Evolutionary conservation across 2,113 vertebrate species (phyloP).

Genomic region (Colius striatus): DNA sequence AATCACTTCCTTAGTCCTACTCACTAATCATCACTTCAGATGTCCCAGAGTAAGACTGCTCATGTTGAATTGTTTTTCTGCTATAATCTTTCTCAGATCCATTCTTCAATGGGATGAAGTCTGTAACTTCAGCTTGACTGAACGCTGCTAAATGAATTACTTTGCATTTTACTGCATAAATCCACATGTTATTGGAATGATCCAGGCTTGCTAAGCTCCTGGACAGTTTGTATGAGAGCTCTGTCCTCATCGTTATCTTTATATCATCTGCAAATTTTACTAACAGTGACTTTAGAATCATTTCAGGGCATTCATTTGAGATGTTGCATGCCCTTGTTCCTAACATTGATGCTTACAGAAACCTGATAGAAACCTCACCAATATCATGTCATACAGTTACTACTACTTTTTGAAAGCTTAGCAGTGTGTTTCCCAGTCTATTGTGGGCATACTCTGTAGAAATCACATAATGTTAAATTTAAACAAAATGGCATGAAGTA

Average conservation of each 20-base stretch:
- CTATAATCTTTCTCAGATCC: not conserved
- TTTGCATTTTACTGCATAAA: constrained; percentile 20
- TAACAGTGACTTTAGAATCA: not conserved
- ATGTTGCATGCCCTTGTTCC: not conserved
- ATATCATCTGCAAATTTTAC: not conserved
- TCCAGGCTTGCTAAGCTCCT: not conserved
- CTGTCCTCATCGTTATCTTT: not conserved
- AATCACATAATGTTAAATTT: not conserved
- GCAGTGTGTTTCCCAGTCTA: not conserved
- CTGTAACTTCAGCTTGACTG: not conserved
- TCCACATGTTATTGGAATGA: not conserved
- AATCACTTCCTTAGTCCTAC: constrained; percentile 11
- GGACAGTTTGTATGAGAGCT: not conserved
- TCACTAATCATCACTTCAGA: not conserved
- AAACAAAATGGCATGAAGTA: not conserved
- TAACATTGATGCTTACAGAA: not conserved
- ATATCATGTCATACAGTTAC: not conserved
- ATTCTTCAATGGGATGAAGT: constrained; percentile 3
- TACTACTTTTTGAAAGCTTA: not conserved
- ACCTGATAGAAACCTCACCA: fast-evolving
- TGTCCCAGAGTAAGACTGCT: not conserved
- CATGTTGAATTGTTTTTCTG: not conserved
- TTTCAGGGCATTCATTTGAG: constrained; percentile 2
- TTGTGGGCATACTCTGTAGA: not conserved
- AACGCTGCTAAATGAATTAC: constrained; percentile 9